Evolutionary conservation across 1,140 invertebrate species (phyloP), one percentile per base, ranked within the genome.

Genomic region (Phortica variegata): DNA sequence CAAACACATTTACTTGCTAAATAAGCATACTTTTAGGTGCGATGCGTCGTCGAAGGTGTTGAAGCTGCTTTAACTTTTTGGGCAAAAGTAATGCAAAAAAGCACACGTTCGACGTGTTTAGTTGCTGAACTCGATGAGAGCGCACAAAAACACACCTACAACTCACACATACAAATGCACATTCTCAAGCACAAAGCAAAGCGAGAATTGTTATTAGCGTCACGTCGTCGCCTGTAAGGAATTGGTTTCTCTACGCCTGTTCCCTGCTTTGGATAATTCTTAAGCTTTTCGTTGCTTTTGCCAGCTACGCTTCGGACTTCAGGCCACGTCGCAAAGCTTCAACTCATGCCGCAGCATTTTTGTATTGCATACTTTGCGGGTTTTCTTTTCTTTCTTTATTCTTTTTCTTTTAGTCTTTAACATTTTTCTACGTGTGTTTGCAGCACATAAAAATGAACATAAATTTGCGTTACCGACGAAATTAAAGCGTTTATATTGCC

Each of bases 221-320:
- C 23, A 26, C 23, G 23, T 26, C 23, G 23, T 5, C 23, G 23
- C 10, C n/a, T n/a, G n/a, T 26, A 26, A 26, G 23, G 23, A 26
- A 26, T 26, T 26, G 23, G 23, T 26, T 26, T 26, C 23, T 26
- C 23, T 12, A 7, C 26, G 6, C 26, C 26, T 29, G 6, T 29
- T 29, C 6, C 6, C 8, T 34, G 13, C 33, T 43, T 42, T 20
- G 32, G 37, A 7, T 34, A 15, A 15, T 9, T 37, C 47, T 43
- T 42, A 63, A 55, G 65, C 68, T 65, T 53, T 68, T 58, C 23
- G 23, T n/a, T 60, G 53, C 65, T 60, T 68, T 66, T 68, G 62
- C 66, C 62, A 65, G 66, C 62, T n/a, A 68, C 63, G 61, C 63
- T 60, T 39, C 49, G 45, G n/a, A n/a, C n/a, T 43, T 55, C 31